A percentile compares a stretch with the other conserved stretches of the same genome.
Conservation (phyloP, 2,113 vertebrate genomes). For the Elephas maximus region DNA sequence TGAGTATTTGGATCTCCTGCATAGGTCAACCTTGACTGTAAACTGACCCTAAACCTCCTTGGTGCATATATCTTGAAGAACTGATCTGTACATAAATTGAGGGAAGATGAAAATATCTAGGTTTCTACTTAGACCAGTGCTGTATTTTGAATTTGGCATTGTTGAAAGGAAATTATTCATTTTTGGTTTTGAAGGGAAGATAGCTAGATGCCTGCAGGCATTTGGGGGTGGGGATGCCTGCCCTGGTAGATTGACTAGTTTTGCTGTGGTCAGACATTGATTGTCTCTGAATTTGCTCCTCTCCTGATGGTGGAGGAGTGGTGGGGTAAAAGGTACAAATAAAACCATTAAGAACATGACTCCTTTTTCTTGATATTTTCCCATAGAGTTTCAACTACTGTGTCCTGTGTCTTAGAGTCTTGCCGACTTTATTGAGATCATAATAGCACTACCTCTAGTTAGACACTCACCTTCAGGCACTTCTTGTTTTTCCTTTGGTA, state of each 20-base stretch:
- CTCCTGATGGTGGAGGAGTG: neutral
- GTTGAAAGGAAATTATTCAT: constrained; percentile 43
- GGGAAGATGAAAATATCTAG: neutral
- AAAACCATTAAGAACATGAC: constrained; percentile 7
- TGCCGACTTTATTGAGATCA: neutral
- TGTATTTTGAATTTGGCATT: neutral
- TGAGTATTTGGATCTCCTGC: neutral
- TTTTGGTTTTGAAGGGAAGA: constrained; percentile 53
- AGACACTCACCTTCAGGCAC: neutral
- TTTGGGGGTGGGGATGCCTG: neutral
- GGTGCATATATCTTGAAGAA: constrained; percentile 18
- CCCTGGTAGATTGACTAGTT: constrained; percentile 2
- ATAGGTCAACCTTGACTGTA: neutral
- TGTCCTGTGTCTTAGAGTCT: constrained; percentile 18
- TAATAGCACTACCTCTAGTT: neutral
- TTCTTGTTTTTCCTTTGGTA: constrained; percentile 50
- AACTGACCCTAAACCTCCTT: constrained; percentile 16
- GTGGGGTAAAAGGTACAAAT: neutral
- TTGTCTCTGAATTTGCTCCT: constrained; percentile 27
- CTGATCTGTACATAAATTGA: neutral
- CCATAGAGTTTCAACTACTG: neutral
- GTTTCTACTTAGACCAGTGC: neutral
- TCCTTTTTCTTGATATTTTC: constrained; percentile 4
- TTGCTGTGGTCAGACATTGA: neutral
- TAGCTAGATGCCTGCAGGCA: neutral